Percentiles rank a stretch among this genome's conserved stretches.
phyloP scores from a whole-genome alignment of 2,797 vertebrate genomes.

The Pelobates cultripes region DNA sequence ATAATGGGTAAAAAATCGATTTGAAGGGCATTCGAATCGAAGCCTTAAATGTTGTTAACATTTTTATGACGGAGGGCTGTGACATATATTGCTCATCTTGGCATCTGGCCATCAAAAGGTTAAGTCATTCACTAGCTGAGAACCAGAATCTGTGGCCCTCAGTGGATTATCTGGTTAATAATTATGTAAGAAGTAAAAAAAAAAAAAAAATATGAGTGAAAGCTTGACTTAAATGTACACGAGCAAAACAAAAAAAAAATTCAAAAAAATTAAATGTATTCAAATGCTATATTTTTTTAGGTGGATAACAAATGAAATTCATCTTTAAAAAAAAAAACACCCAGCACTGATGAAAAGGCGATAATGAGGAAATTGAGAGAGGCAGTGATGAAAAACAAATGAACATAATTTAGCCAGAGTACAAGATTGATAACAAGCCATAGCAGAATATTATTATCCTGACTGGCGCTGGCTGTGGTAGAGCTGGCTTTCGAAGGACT shows the following conservation, averaged over 20 bases:
- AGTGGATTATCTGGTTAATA: background rate
- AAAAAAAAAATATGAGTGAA: background rate
- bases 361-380: constrained; percentile 19
- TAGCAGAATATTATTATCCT: constrained; percentile 23
- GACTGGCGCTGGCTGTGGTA: constrained; percentile 20
- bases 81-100: background rate
- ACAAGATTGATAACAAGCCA: constrained; percentile 18
- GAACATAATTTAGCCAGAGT: constrained; percentile 37
- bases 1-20: background rate
- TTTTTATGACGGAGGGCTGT: background rate
- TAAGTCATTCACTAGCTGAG: background rate
- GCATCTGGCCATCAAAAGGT: background rate
- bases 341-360: background rate
- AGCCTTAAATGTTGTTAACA: background rate
- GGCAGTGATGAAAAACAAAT: constrained; percentile 24
- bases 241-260: background rate
- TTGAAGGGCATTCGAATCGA: background rate
- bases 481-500: constrained; percentile 8
- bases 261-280: background rate
- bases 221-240: background rate
- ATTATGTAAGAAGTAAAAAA: background rate
- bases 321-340: background rate
- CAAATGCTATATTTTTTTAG: background rate
- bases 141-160: background rate
- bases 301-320: background rate